phyloP scores from a whole-genome alignment of 2,113 vertebrate genomes.

The Corydoras sp. region DNA sequence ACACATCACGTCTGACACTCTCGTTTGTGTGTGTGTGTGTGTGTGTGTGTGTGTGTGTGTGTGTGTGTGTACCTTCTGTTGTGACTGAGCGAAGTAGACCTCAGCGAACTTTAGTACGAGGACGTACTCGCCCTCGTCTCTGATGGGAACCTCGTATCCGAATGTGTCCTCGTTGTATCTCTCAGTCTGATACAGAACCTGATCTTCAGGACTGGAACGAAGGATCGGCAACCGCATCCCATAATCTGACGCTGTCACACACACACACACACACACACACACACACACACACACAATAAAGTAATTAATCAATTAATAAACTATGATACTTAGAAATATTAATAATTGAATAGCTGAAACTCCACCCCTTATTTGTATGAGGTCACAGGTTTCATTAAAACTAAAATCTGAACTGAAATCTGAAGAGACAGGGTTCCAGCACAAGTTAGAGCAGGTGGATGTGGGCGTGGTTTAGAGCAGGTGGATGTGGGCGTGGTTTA shows the following conservation, averaged over 20 bases:
- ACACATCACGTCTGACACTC: too few relatives aligned
- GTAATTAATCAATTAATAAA: not conserved
- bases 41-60: not conserved
- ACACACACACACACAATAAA: not conserved
- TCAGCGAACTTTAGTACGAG: conserved; percentile 95
- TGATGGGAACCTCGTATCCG: conserved; percentile 90
- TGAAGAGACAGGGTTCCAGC: too few relatives aligned
- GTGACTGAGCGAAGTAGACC: conserved; percentile 97
- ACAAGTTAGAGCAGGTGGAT: too few relatives aligned
- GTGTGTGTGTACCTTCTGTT: conserved; percentile 81
- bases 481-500: too few relatives aligned
- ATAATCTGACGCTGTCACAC: conserved; percentile 84
- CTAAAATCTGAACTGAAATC: too few relatives aligned
- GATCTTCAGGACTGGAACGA: conserved; percentile 87
- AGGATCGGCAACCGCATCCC: conserved; percentile 92
- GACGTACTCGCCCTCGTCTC: conserved; percentile 93
- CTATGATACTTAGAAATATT: too few relatives aligned
- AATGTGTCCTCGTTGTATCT: conserved; percentile 97
- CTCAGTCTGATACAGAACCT: conserved; percentile 95
- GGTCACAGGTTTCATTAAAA: too few relatives aligned
- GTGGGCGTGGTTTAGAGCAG: too few relatives aligned
- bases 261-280: conserved; percentile 12
- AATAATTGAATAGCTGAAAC: too few relatives aligned
- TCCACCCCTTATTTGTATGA: too few relatives aligned
- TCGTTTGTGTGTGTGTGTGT: not conserved